phyloP scores from a whole-genome alignment of 2,797 vertebrate genomes.

The Trachops cirrhosus region DNA sequence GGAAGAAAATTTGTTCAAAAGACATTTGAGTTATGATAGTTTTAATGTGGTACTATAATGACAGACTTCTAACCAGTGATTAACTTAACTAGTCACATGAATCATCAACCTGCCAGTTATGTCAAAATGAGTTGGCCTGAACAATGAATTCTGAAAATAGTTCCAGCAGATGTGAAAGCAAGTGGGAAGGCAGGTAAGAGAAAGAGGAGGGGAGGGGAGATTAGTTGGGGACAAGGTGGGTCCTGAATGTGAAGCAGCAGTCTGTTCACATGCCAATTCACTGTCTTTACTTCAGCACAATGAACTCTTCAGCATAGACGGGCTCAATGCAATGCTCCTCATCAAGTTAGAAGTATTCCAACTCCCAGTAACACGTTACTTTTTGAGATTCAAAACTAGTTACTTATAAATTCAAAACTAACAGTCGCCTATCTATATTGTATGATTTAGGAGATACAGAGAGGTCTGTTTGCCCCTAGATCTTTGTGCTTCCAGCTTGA shows the following conservation, averaged over 20 bases:
- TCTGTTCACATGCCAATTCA: background rate
- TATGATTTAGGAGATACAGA: background rate
- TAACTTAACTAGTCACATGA: slow-evolving; percentile 57
- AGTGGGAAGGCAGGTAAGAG: background rate
- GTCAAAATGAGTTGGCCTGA: slow-evolving; percentile 41
- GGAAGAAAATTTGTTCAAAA: slow-evolving; percentile 53
- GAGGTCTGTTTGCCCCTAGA: background rate
- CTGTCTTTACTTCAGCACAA: background rate
- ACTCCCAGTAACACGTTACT: background rate
- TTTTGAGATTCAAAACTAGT: background rate
- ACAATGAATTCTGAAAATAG: slow-evolving; percentile 49
- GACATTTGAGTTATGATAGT: slow-evolving; percentile 55
- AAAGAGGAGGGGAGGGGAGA: background rate
- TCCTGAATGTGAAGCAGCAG: background rate
- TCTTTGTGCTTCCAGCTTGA: background rate
- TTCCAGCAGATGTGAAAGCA: slow-evolving; percentile 55
- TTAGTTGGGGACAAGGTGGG: background rate
- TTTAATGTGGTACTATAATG: slow-evolving; percentile 49
- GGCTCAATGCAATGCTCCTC: background rate
- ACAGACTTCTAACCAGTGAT: slow-evolving; percentile 60
- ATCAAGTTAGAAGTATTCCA: background rate
- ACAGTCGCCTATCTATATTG: background rate
- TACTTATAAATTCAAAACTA: slow-evolving; percentile 5
- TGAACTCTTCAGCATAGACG: background rate
- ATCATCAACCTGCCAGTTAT: slow-evolving; percentile 56